Conservation (phyloP, 2,797 vertebrate species). For the Phataginus tricuspis region DNA sequence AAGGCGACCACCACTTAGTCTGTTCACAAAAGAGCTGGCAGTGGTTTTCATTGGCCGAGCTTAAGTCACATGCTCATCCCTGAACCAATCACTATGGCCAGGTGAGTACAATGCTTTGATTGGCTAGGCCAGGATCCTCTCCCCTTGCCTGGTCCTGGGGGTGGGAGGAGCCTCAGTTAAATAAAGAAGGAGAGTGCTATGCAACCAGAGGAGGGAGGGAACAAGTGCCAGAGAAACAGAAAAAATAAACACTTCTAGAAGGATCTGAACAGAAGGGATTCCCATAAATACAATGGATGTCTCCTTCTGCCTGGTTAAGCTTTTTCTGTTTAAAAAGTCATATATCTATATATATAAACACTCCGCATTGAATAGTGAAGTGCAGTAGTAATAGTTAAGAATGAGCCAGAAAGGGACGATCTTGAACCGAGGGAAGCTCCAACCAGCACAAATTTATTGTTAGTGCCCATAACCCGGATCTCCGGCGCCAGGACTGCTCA, state of each 20-base stretch:
- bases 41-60: not conserved
- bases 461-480: not conserved
- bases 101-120: not conserved
- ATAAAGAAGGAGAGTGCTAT: not conserved
- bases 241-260: not conserved
- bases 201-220: not conserved
- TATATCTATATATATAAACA: not conserved
- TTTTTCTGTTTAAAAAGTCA: not conserved
- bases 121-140: not conserved
- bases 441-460: not conserved
- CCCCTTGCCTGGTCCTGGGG: not conserved
- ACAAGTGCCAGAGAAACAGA: not conserved
- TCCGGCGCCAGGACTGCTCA: not conserved
- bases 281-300: not conserved
- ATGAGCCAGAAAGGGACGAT: not conserved
- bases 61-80: not conserved
- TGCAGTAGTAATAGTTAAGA: not conserved
- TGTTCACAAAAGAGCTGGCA: not conserved
- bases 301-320: not conserved
- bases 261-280: not conserved
- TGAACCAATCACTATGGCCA: not conserved
- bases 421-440: not conserved
- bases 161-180: not conserved
- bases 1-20: not conserved
- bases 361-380: not conserved